Evolutionary conservation across 2,797 vertebrate genomes (phyloP).

Genomic region (Apogon hyalosoma): DNA sequence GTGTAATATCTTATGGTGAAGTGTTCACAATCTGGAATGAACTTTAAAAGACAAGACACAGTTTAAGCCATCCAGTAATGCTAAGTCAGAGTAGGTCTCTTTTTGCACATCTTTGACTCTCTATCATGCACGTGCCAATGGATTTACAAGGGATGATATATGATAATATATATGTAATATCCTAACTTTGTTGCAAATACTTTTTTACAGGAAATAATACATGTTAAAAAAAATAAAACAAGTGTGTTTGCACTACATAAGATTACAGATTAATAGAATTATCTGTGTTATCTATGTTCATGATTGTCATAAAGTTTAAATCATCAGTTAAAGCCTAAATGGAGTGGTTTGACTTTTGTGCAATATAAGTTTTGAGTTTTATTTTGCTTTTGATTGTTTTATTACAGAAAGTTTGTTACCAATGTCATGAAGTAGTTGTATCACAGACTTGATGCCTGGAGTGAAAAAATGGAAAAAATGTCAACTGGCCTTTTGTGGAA

Average conservation of each 20-base stretch:
- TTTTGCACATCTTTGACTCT: slow-evolving; percentile 34
- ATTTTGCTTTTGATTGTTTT: slow-evolving; percentile 57
- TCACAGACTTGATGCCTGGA: slow-evolving; percentile 35
- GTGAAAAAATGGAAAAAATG: slow-evolving; percentile 19
- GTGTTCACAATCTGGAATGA: slow-evolving; percentile 23
- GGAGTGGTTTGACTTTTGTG: slow-evolving; percentile 75
- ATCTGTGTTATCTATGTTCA: slow-evolving; percentile 21
- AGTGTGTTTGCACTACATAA: slow-evolving; percentile 45
- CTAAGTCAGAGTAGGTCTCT: slow-evolving; percentile 23
- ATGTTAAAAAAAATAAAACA: slow-evolving; percentile 18
- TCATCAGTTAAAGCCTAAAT: slow-evolving; percentile 45
- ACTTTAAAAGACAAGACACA: slow-evolving; percentile 11
- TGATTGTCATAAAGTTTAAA: slow-evolving; percentile 42
- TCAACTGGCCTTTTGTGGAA: slow-evolving; percentile 32
- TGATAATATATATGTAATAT: slow-evolving; percentile 41
- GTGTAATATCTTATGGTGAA: slow-evolving; percentile 18
- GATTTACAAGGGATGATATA: slow-evolving; percentile 63
- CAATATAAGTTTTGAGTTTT: slow-evolving; percentile 72
- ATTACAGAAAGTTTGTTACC: slow-evolving; percentile 24
- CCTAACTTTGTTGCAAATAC: slow-evolving; percentile 46
- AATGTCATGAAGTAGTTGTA: slow-evolving; percentile 26
- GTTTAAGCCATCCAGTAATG: slow-evolving; percentile 40
- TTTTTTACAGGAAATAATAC: slow-evolving; percentile 46
- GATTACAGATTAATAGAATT: slow-evolving; percentile 35
- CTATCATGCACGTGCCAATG: slow-evolving; percentile 58